Evolutionary conservation across 1,140 invertebrate genomes (phyloP).

Genomic region (Bombus pyrosoma): DNA sequence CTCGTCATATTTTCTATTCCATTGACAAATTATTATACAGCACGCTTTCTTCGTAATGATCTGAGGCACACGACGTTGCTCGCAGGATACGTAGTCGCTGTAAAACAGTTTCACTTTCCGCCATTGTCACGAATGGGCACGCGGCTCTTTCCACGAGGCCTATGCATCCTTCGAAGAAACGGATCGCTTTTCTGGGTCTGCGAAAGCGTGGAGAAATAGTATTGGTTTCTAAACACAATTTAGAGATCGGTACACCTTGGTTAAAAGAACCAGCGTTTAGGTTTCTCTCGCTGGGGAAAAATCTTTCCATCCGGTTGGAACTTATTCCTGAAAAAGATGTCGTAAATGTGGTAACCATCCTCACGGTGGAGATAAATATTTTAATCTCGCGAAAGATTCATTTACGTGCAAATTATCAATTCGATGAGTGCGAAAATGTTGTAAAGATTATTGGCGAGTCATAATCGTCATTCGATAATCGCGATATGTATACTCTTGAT

Average conservation of each 20-base stretch:
- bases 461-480: neutral
- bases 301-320: too few relatives aligned
- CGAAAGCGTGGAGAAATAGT: neutral
- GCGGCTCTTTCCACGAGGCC: neutral
- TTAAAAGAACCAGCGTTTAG: neutral
- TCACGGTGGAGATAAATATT: neutral
- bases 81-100: neutral
- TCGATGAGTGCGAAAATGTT: neutral
- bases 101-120: constrained; percentile 63
- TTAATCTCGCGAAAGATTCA: neutral
- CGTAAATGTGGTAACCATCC: neutral
- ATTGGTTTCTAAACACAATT: constrained; percentile 4
- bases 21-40: constrained; percentile 41
- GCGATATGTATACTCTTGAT: accelerated
- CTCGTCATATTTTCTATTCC: constrained; percentile 54
- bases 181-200: neutral
- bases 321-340: neutral
- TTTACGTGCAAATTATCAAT: neutral
- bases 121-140: constrained; percentile 40
- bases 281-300: neutral
- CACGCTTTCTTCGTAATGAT: constrained; percentile 62
- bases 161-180: neutral
- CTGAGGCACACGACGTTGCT: constrained; percentile 12
- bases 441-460: neutral
- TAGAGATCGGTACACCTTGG: neutral